Base-by-base conservation (phyloP, 2,888 invertebrate genomes). In the Athalia cordata region DNA sequence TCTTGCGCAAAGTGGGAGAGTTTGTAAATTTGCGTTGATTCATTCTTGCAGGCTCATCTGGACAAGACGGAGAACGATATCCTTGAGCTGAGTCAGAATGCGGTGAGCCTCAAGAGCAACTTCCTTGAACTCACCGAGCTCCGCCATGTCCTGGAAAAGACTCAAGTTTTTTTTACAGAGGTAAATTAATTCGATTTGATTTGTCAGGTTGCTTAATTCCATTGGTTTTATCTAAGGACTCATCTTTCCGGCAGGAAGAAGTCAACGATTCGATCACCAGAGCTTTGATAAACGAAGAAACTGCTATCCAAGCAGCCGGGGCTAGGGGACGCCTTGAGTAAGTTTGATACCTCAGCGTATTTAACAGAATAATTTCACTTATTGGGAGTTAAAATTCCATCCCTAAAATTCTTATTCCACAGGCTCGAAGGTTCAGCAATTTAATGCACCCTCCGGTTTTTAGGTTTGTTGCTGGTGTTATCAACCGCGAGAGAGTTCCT, bases 31-130 rank as follows among this genome's bases (percentile, higher is more conserved):
- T 49, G 55, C n/a, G 52, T 55, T 29, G 6, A 50, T 67, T 9
- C 49, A 11, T 9, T 78, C 8, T 78, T 43, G 29, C 90, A 96
- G 94, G 96, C 96, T 0, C 97, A 97, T 84, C 93, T 99, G 89
- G 99, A 99, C 90, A 98, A 98, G 91, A 96, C 98, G 43, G 99
- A 99, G 90, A 96, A 96, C 83, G 99, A 99, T 90, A 95, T 99
- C 83, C 93, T 96, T 77, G 98, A 99, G 91, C 93, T 99, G 81
- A 97, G 97, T 79, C 95, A 96, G 87, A 99, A 98, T 89, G 97
- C 97, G 7, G 96, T 98, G 80, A 97, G 96, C 87, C 90, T 99
- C 85, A 97, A 97, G 91, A 95, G 96, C 84, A 99, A 98, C 90
- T 98, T 93, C 89, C 91, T 97, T 82, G 98, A 99, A 89, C 92